These are phyloP conservation scores for Laterallus jamaicensis DNA, from an alignment of 2,113 vertebrate species.

Conservation along the genomic window DNA sequence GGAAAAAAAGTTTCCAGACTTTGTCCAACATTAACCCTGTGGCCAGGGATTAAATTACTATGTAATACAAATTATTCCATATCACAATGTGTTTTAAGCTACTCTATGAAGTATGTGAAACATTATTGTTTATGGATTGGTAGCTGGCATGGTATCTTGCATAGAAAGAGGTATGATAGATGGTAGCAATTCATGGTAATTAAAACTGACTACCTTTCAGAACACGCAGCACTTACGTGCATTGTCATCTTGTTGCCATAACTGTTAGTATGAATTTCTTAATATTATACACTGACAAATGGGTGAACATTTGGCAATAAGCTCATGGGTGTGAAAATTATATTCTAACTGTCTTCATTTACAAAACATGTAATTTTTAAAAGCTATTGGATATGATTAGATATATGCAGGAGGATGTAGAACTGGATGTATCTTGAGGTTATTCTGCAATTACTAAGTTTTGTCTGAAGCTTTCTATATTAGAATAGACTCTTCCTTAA, in stretches of 20 bases:
- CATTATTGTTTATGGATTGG: constrained; percentile 67
- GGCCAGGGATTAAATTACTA: constrained; percentile 81
- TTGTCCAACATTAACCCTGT: constrained; percentile 78
- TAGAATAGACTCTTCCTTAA: constrained; percentile 63
- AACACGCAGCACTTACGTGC: constrained; percentile 9
- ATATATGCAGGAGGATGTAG: constrained; percentile 7
- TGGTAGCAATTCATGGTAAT: constrained; percentile 48
- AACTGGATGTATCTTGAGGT: constrained; percentile 40
- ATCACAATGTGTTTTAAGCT: constrained; percentile 77
- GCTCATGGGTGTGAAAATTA: constrained; percentile 19
- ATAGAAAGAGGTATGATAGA: constrained; percentile 42
- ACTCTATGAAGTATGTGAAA: constrained; percentile 78
- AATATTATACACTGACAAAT: constrained; percentile 18
- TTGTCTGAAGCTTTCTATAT: constrained; percentile 53
- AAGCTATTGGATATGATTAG: neutral
- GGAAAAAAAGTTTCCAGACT: constrained; percentile 79
- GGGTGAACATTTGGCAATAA: constrained; percentile 16
- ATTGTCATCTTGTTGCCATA: constrained; percentile 23
- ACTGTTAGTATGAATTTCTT: constrained; percentile 13
- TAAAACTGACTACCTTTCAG: constrained; percentile 53
- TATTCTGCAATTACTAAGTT: constrained; percentile 35
- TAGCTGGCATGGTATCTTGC: constrained; percentile 66
- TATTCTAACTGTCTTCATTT: constrained; percentile 20
- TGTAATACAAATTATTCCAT: constrained; percentile 81
- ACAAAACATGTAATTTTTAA: neutral